A percentile compares a stretch with the other conserved stretches of the same genome.
Evolutionary conservation across 2,888 invertebrate species (phyloP).

Genomic region (Nephrotoma flavescens): DNA sequence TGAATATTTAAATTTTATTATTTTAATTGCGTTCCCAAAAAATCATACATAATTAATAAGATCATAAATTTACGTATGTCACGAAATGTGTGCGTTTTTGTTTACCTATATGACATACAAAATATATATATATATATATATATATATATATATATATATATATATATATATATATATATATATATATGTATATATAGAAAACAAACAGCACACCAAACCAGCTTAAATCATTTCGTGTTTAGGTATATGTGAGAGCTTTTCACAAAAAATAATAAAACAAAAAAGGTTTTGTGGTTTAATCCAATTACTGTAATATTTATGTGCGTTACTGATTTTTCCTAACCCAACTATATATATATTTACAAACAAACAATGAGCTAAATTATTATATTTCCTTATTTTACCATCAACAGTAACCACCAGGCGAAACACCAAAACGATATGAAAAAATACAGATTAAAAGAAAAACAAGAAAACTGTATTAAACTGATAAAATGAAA

Average conservation of each 20-base stretch:
- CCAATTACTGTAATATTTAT: background rate
- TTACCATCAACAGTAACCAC: background rate
- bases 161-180: no score
- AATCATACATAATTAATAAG: constrained; percentile 4
- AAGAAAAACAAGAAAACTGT: background rate
- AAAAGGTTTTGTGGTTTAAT: background rate
- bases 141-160: no score
- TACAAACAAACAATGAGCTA: background rate
- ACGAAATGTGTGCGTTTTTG: background rate
- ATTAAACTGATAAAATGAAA: background rate
- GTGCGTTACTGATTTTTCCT: background rate
- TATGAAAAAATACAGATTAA: background rate
- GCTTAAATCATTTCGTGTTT: background rate
- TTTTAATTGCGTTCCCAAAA: constrained; percentile 1
- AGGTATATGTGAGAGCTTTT: background rate
- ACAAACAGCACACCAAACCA: background rate
- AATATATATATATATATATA: no score
- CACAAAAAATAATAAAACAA: background rate
- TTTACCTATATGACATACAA: no score
- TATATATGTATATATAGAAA: background rate
- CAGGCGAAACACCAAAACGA: background rate
- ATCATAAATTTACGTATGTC: background rate
- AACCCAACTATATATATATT: background rate
- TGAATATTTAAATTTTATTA: constrained; percentile 4
- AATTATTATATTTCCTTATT: background rate